Conservation (phyloP, 2,797 vertebrate species). For the Pipistrellus kuhlii region DNA sequence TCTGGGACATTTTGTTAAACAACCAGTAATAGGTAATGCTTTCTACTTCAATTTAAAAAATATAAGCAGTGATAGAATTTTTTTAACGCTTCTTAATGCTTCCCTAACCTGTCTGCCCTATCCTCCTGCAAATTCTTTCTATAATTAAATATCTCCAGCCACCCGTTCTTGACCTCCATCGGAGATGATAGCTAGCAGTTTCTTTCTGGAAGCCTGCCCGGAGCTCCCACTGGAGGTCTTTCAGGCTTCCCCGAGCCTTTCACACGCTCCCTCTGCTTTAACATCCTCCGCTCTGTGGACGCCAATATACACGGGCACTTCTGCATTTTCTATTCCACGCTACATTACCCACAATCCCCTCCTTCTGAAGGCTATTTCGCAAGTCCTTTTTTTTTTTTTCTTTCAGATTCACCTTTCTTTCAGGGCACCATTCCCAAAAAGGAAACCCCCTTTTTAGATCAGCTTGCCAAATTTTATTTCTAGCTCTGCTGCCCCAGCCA, state of each 20-base stretch:
- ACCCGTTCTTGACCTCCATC: background rate
- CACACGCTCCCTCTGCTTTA: background rate
- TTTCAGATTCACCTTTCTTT: background rate
- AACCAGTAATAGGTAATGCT: constrained; percentile 12
- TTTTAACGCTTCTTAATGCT: constrained; percentile 12
- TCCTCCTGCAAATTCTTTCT: constrained; percentile 21
- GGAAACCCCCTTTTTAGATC: background rate
- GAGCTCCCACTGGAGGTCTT: background rate
- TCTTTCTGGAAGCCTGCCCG: constrained; percentile 39
- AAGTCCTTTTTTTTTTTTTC: background rate
- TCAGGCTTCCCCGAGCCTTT: background rate
- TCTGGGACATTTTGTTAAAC: constrained; percentile 24
- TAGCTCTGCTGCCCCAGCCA: background rate
- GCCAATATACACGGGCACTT: background rate
- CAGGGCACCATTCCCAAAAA: background rate
- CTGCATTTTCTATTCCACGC: background rate
- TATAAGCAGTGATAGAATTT: background rate
- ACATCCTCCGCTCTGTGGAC: background rate
- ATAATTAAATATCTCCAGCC: constrained; percentile 22
- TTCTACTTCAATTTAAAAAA: constrained; percentile 40
- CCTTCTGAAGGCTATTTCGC: background rate
- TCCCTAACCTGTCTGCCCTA: background rate
- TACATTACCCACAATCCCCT: background rate
- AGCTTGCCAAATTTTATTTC: constrained; percentile 43
- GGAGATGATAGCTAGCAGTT: background rate